Evolutionary conservation across 2,113 vertebrate species (phyloP).

Genomic region (Calyptommatus sinebrachiatus): DNA sequence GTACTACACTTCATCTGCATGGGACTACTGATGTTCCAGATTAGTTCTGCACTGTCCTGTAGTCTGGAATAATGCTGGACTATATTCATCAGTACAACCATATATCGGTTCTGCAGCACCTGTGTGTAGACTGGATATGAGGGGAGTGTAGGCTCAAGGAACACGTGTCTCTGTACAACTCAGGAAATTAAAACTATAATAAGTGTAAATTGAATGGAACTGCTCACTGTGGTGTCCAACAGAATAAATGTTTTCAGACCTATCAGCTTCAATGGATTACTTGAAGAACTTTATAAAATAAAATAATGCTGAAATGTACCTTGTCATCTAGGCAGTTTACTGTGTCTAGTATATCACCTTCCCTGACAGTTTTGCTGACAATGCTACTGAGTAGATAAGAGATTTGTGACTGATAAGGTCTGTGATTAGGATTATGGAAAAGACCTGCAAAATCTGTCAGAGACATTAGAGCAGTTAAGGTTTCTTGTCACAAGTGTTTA

Average conservation of each 20-base stretch:
- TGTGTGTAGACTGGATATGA: background rate
- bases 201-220: conserved; percentile 1
- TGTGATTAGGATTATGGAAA: conserved; percentile 25
- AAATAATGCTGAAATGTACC: conserved; percentile 1
- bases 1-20: no score
- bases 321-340: background rate
- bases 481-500: conserved; percentile 49
- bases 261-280: background rate
- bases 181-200: background rate
- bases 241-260: background rate
- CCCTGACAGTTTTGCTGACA: conserved; percentile 37
- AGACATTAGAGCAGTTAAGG: conserved; percentile 20
- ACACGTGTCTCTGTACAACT: no score
- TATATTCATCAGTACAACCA: no score
- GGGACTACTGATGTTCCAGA: no score
- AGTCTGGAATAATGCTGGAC: background rate
- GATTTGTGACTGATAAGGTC: background rate
- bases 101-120: background rate
- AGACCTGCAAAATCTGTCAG: conserved; percentile 3
- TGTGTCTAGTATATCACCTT: conserved; percentile 21
- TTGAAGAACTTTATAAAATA: conserved; percentile 14
- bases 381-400: conserved; percentile 1
- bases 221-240: background rate
- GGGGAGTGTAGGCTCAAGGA: background rate
- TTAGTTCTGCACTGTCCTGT: no score